These are phyloP conservation scores for Coecobrya sp. DNA, from an alignment of 2,888 invertebrate species.

Conservation along the genomic window DNA sequence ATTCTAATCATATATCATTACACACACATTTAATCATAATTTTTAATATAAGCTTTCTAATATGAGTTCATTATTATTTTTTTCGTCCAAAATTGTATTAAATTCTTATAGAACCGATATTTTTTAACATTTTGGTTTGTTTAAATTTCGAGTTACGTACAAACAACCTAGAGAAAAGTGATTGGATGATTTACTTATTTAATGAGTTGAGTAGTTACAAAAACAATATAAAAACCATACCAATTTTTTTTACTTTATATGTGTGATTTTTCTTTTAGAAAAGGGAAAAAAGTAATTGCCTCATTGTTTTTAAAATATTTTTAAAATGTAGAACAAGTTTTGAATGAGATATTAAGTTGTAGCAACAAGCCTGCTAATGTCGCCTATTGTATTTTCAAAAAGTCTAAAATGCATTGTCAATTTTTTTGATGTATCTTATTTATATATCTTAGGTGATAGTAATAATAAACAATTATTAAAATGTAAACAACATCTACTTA, in stretches of 20 bases:
- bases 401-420: conserved; percentile 58
- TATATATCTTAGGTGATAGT: neutral
- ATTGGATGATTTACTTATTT: neutral
- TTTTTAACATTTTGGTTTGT: neutral
- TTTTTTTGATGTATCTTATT: neutral
- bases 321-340: neutral
- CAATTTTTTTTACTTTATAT: neutral
- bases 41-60: conserved; percentile 7
- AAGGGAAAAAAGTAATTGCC: neutral
- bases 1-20: neutral
- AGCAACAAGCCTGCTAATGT: conserved; percentile 74
- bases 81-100: neutral
- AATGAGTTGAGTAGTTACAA: conserved; percentile 30
- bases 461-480: conserved; percentile 57
- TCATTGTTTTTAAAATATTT: neutral
- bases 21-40: conserved; percentile 15
- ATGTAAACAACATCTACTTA: conserved; percentile 69
- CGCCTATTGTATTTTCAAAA: conserved; percentile 48
- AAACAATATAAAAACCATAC: conserved; percentile 18
- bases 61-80: neutral
- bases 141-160: neutral
- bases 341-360: conserved; percentile 6
- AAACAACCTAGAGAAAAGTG: neutral
- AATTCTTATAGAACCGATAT: neutral
- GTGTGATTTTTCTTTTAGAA: no score